These are phyloP conservation scores for Disparrhopalites patrizii DNA, from an alignment of 2,888 invertebrate genomes.

Conservation along the genomic window DNA sequence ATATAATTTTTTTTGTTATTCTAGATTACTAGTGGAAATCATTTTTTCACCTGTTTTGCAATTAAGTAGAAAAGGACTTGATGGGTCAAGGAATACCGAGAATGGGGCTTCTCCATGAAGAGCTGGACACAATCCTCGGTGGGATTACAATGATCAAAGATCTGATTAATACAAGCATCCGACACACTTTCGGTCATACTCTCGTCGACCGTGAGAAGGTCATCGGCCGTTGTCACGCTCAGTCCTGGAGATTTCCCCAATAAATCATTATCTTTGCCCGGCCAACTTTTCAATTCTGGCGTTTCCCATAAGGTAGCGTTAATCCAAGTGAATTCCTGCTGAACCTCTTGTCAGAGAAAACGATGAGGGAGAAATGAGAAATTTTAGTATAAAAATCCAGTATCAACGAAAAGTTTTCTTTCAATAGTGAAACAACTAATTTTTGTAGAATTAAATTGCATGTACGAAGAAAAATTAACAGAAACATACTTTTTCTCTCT, in stretches of 20 bases:
- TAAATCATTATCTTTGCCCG: neutral
- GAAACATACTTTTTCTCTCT: conserved; percentile 20
- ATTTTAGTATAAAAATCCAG: no score
- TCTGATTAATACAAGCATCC: conserved; percentile 37
- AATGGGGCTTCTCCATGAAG: conserved; percentile 33
- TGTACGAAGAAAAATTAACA: neutral
- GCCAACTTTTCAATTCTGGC: conserved; percentile 32
- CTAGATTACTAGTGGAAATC: no score
- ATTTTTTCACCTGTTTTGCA: conserved; percentile 35
- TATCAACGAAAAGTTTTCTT: no score
- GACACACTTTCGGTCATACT: conserved; percentile 37
- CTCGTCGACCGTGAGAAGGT: no score
- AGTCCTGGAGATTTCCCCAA: no score
- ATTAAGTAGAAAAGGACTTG: conserved; percentile 43
- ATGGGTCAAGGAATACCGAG: conserved; percentile 42
- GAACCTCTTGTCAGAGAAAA: no score
- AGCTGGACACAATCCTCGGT: conserved; percentile 29
- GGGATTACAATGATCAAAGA: conserved; percentile 31
- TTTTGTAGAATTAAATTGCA: no score
- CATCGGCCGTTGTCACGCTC: no score
- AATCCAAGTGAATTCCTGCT: no score
- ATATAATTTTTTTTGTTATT: no score
- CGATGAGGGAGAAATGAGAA: no score
- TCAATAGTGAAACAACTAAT: no score
- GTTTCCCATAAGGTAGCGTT: conserved; percentile 36